Evolutionary conservation across 2,888 invertebrate species (phyloP), one percentile per base, ranked within the genome.

Genomic region (Oscheius sp.): DNA sequence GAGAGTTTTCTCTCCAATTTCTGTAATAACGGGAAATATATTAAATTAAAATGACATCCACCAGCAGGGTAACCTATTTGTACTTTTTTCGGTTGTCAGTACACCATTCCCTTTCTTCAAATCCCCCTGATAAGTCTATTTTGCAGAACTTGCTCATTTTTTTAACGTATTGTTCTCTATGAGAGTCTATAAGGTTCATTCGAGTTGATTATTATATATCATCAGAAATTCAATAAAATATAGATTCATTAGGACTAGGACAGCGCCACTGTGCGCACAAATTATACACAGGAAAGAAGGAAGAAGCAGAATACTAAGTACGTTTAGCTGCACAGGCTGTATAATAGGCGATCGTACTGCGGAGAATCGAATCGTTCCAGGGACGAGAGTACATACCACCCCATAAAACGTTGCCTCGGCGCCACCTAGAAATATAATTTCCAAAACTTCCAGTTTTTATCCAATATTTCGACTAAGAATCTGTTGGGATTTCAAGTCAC

Each of bases 331-430:
- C 59, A 26, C 59, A 59, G 6, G 47, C n/a, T 1, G 20, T 33
- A 71, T 75, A 75, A 59, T 67, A 75, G 59, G 68, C 70, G 14
- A 75, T 69, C 36, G 75, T 71, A 63, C 68, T 71, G 50, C 72
- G 71, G 36, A 75, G 36, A 44, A 71, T 70, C 41, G 68, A 49
- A 65, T 72, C 73, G 57, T 68, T 70, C 67, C 71, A 73, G 24
- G 73, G 73, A 54, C 63, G 47, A 8, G 70, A 69, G 59, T 77
- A 79, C 59, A 77, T 67, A 54, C 75, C 75, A 50, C 79, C 75
- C 65, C 77, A 79, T 41, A 77, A 71, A 30, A 71, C 72, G 49
- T 79, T 79, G 33, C 77, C 79, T 56, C 75, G 63, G 5, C 79
- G 73, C 75, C 75, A 79, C 67, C 79, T 79, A 62, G 38, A 74